These are phyloP conservation scores for Oryzias woworae DNA, from an alignment of 2,113 vertebrate species.

Conservation along the genomic window DNA sequence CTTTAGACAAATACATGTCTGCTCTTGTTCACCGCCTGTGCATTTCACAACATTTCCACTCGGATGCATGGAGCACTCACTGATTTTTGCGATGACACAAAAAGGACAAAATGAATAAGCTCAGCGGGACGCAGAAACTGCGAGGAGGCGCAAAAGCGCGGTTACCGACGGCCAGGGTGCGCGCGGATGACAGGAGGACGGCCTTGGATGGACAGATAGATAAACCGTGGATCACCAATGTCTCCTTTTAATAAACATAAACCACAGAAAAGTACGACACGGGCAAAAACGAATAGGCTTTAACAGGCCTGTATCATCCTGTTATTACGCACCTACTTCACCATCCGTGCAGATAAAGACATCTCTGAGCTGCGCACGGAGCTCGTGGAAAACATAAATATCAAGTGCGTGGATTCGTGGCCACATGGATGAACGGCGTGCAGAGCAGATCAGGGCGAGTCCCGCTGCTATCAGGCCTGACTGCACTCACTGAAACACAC, in stretches of 20 bases:
- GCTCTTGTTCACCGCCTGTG: too few relatives aligned
- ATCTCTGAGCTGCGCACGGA: conserved; percentile 79
- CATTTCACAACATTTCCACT: too few relatives aligned
- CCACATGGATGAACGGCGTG: conserved; percentile 78
- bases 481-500: conserved; percentile 67
- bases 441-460: conserved; percentile 35
- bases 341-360: conserved; percentile 81
- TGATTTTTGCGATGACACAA: too few relatives aligned
- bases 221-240: conserved; percentile 26
- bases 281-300: conserved; percentile 76
- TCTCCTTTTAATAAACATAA: conserved; percentile 84
- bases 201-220: neutral
- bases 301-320: conserved; percentile 79
- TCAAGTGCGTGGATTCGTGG: conserved; percentile 80
- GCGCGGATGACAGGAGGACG: neutral
- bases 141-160: too few relatives aligned
- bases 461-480: conserved; percentile 59
- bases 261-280: conserved; percentile 82
- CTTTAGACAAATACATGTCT: too few relatives aligned
- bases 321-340: conserved; percentile 87
- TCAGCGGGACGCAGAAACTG: too few relatives aligned
- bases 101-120: too few relatives aligned
- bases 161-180: too few relatives aligned
- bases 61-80: too few relatives aligned
- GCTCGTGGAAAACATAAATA: conserved; percentile 84